These are phyloP conservation scores for Lamellibrachia luymesi DNA, from an alignment of 1,140 invertebrate genomes.

Conservation along the genomic window DNA sequence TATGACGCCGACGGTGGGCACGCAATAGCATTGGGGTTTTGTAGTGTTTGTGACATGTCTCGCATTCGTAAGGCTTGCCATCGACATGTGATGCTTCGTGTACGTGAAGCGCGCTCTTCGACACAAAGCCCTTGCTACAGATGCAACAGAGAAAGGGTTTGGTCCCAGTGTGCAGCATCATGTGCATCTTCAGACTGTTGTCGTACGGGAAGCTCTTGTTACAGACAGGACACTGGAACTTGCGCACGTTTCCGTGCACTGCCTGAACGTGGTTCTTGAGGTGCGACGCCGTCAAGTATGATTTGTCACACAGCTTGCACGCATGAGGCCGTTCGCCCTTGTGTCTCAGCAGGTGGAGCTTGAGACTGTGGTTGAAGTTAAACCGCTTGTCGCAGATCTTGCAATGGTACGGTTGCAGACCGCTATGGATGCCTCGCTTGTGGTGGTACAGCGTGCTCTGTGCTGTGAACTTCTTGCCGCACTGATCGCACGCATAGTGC, in stretches of 20 bases:
- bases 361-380: slow-evolving; percentile 61
- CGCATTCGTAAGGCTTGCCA: slow-evolving; percentile 37
- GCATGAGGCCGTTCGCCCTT: slow-evolving; percentile 58
- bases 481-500: slow-evolving; percentile 57
- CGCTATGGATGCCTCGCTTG: slow-evolving; percentile 52
- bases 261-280: slow-evolving; percentile 46
- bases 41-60: slow-evolving; percentile 44
- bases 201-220: slow-evolving; percentile 82
- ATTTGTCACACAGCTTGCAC: slow-evolving; percentile 60
- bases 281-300: slow-evolving; percentile 46
- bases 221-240: slow-evolving; percentile 42
- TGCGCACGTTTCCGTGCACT: slow-evolving; percentile 38
- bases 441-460: slow-evolving; percentile 61
- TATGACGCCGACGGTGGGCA: slow-evolving; percentile 45
- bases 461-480: slow-evolving; percentile 61
- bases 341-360: slow-evolving; percentile 60
- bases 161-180: slow-evolving; percentile 79
- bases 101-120: slow-evolving; percentile 82
- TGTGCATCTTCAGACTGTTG: slow-evolving; percentile 79
- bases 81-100: slow-evolving; percentile 53
- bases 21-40: slow-evolving; percentile 42
- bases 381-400: slow-evolving; percentile 62
- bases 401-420: slow-evolving; percentile 62
- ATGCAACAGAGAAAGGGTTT: slow-evolving; percentile 74
- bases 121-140: slow-evolving; percentile 77